Evolutionary conservation across 23 tunicate species (phyloP), one percentile per base, ranked within the genome.

Genomic region (Botrylloides violaceus): DNA sequence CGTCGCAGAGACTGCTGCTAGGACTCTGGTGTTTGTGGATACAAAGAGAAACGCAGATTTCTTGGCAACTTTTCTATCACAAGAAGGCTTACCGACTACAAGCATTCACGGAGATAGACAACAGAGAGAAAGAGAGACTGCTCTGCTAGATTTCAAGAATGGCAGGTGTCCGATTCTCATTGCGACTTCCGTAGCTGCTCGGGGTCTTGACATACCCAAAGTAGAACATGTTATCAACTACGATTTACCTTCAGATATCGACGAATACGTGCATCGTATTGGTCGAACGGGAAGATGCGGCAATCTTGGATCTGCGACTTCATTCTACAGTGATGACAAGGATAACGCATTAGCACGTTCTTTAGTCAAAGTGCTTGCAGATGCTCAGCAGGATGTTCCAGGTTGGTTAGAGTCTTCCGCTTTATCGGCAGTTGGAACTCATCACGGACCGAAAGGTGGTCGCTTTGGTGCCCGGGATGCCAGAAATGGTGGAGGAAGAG

Each of bases 261-360:
- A 95, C 35, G 99, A 95, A 76, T 95, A 95, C 64, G 99, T 95
- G 20, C 99, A 95, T 61, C 71, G 99, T 2, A 95, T 95, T 43
- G 99, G 99, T 3, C 84, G 99, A 27, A 95, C 99, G 4, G 99
- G 99, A 15, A 73, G 96, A 15, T 95, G 99, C 76, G 99, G 99
- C 22, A 87, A 95, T 61, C 56, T 76, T 60, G 99, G 99, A 30
- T 68, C 60, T 4, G 94, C 99, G 2, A 95, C 99, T 2, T 86
- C 99, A 3, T 95, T 95, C 39, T 95, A 75, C 58, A 85, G 82
- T 48, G 35, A 79, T 34, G 72, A 66, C 65, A 82, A 76, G 61
- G 95, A 95, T 53, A 38, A 61, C 23, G 63, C 71, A 29, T 34
- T 87, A n/a, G 92, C 99, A 4, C 63, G 83, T 15, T 79, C 92